Evolutionary conservation across 2,888 invertebrate species (phyloP).

Genomic region (Ceratothoa steindachneri): DNA sequence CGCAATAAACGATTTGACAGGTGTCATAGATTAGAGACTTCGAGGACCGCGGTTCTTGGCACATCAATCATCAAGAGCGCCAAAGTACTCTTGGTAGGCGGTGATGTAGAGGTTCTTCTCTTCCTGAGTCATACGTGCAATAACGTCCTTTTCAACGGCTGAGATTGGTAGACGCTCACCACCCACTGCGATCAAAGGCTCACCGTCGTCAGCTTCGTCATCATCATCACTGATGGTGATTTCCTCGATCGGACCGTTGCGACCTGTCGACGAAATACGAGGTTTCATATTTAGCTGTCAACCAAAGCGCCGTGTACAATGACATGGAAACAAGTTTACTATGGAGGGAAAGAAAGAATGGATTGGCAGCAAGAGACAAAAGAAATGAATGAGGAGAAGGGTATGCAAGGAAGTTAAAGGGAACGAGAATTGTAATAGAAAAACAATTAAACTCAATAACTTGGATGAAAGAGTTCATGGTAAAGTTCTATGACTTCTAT

Average conservation of each 20-base stretch:
- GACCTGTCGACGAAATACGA: too few species aligned
- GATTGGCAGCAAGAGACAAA: too few species aligned
- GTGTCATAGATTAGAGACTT: neutral
- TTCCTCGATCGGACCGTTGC: conserved; percentile 14
- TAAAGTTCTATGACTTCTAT: too few species aligned
- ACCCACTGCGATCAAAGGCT: conserved; percentile 76
- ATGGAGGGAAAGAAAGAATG: too few species aligned
- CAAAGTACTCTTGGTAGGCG: conserved; percentile 77
- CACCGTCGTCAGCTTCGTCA: conserved; percentile 68
- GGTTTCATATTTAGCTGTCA: too few species aligned
- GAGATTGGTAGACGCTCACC: conserved; percentile 74
- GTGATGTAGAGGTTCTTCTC: conserved; percentile 93
- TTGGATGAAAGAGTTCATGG: too few species aligned
- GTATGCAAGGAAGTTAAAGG: too few species aligned
- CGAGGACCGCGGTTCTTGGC: neutral
- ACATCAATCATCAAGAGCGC: conserved; percentile 33
- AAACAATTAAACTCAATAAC: too few species aligned
- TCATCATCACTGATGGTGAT: conserved; percentile 57
- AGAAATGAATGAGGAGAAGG: too few species aligned
- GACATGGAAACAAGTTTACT: too few species aligned
- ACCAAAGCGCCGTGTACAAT: too few species aligned
- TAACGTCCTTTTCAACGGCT: conserved; percentile 78
- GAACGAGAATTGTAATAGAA: too few species aligned
- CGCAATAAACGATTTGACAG: neutral
- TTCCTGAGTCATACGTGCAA: conserved; percentile 81